phyloP scores from a whole-genome alignment of 2,113 vertebrate genomes.

The Pycnonotus jocosus region DNA sequence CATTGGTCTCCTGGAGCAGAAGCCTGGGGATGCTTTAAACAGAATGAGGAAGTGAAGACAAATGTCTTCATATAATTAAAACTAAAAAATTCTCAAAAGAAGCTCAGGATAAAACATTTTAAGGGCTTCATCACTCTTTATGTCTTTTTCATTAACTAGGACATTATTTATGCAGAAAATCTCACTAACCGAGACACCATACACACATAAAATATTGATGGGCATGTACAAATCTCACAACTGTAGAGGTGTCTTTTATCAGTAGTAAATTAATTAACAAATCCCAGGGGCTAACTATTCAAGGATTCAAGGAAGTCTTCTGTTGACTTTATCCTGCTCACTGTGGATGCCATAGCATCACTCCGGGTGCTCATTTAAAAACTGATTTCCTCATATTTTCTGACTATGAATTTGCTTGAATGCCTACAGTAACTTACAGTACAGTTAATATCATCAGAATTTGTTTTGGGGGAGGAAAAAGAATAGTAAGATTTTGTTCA shows the following conservation, averaged over 20 bases:
- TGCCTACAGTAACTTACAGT: neutral
- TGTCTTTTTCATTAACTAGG: neutral
- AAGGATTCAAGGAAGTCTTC: neutral
- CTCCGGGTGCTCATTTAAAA: neutral
- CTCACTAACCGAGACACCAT: neutral
- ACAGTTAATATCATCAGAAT: neutral
- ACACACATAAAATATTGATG: neutral
- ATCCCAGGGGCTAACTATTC: neutral
- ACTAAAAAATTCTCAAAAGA: neutral
- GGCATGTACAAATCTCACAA: neutral
- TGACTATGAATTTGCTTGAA: neutral
- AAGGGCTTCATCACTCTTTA: neutral
- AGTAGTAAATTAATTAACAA: neutral
- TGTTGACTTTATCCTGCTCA: neutral
- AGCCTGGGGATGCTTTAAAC: constrained; percentile 69
- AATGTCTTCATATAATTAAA: neutral
- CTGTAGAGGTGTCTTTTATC: neutral
- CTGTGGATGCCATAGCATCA: neutral
- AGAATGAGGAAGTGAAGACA: neutral
- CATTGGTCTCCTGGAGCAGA: constrained; percentile 66
- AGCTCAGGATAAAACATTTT: neutral
- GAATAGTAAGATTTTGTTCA: neutral
- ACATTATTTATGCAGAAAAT: neutral
- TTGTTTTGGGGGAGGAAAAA: neutral
- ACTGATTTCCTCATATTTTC: neutral